These are phyloP conservation scores for Mongoloraphidia duomilia DNA, from an alignment of 2,888 invertebrate species.

Conservation along the genomic window DNA sequence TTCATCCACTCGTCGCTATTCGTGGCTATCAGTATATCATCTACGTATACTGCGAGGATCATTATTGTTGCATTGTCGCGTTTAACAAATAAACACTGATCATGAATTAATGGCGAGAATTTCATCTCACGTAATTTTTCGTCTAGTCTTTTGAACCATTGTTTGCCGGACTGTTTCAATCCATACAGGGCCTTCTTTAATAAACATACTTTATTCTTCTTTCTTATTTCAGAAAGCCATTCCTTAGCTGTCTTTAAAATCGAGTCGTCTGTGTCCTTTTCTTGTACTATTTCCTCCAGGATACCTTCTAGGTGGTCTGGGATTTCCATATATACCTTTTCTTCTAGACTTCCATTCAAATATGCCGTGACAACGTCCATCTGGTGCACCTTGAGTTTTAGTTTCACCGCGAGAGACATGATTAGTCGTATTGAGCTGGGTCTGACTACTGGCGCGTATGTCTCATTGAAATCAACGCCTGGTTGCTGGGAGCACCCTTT, in stretches of 20 bases:
- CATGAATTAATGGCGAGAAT: neutral
- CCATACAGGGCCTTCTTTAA: neutral
- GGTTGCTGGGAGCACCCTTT: constrained; percentile 17
- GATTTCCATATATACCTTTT: constrained; percentile 12
- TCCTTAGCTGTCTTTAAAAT: neutral
- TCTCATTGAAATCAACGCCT: constrained; percentile 18
- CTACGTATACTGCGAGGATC: neutral
- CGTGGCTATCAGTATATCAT: neutral
- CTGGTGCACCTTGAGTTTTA: constrained; percentile 11
- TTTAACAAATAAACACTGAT: neutral
- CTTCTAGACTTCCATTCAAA: constrained; percentile 13
- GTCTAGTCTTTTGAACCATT: neutral
- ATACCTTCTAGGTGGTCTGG: constrained; percentile 1
- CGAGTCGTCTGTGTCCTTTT: neutral
- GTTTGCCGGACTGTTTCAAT: neutral
- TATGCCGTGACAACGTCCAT: constrained; percentile 14
- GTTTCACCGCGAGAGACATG: constrained; percentile 14
- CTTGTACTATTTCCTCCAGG: neutral
- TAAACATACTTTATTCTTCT: neutral
- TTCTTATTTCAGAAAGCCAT: neutral
- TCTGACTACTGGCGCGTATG: constrained; percentile 18
- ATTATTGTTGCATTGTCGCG: neutral
- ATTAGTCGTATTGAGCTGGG: constrained; percentile 15
- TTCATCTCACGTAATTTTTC: neutral
- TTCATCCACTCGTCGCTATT: neutral